phyloP scores from a whole-genome alignment of 2,888 invertebrate genomes.

The Pristionchus exspectatus region DNA sequence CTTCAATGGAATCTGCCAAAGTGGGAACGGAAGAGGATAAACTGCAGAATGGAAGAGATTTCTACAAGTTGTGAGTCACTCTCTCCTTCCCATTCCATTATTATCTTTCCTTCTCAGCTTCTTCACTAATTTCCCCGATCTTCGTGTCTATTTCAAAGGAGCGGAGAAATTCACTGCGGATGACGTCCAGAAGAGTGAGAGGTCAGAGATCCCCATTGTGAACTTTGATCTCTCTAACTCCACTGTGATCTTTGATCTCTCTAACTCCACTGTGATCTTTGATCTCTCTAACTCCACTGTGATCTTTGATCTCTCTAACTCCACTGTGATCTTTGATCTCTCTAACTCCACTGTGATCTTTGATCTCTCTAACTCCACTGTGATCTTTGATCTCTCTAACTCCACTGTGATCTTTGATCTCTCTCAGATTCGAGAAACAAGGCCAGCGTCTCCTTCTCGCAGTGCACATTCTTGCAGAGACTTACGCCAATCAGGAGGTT shows the following conservation, averaged over 20 bases:
- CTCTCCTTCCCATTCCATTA: not conserved
- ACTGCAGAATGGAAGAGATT: constrained; percentile 70
- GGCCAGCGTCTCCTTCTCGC: constrained; percentile 75
- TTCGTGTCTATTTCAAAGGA: constrained; percentile 73
- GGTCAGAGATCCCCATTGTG: constrained; percentile 52
- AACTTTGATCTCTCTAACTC: not conserved
- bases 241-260: constrained; percentile 32
- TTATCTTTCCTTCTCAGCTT: constrained; percentile 59
- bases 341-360: constrained; percentile 58
- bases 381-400: constrained; percentile 49
- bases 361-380: not conserved
- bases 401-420: constrained; percentile 30
- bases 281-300: too few relatives aligned
- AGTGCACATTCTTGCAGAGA: constrained; percentile 70
- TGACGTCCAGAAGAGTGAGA: constrained; percentile 71
- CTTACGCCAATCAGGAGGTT: constrained; percentile 68
- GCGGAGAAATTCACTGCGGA: constrained; percentile 71
- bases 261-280: constrained; percentile 60
- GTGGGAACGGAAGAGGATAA: constrained; percentile 66
- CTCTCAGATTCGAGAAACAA: constrained; percentile 75
- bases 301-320: constrained; percentile 44
- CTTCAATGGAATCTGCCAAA: constrained; percentile 63
- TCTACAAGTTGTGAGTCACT: constrained; percentile 72
- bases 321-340: constrained; percentile 29
- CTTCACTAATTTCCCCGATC: constrained; percentile 72